These are phyloP conservation scores for Hanleya hanleyi DNA, from an alignment of 2,888 invertebrate species.

Conservation along the genomic window DNA sequence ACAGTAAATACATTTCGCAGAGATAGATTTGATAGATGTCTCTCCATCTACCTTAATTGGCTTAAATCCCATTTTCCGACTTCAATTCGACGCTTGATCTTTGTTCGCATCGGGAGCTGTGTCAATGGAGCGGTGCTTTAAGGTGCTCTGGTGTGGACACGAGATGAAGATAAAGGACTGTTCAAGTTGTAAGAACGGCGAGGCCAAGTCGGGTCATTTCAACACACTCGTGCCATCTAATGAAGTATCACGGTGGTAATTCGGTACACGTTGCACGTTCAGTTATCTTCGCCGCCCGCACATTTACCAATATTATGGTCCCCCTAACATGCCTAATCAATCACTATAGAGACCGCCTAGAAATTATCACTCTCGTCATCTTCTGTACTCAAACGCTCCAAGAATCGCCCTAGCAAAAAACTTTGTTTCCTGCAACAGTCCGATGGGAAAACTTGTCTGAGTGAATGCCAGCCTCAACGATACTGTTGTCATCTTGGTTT, in stretches of 20 bases:
- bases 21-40: slow-evolving; percentile 5
- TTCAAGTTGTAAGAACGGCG: neutral
- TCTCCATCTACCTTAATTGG: neutral
- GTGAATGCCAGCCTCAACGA: too few relatives aligned
- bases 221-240: neutral
- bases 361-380: too few relatives aligned
- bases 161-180: neutral
- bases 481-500: too few relatives aligned
- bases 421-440: too few relatives aligned
- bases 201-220: neutral
- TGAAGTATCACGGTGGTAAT: neutral
- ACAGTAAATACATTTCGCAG: slow-evolving; percentile 1
- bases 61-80: slow-evolving; percentile 1
- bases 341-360: neutral
- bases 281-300: neutral
- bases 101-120: neutral
- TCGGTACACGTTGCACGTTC: neutral
- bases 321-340: neutral
- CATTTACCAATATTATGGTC: neutral
- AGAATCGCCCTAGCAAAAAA: too few relatives aligned
- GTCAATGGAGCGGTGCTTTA: neutral
- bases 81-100: neutral
- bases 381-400: too few relatives aligned
- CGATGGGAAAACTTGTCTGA: too few relatives aligned
- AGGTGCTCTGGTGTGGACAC: neutral